A percentile compares a stretch with the other conserved stretches of the same genome.
Evolutionary conservation across 2,797 vertebrate species (phyloP).

Genomic region (Anabacerthia variegaticeps): DNA sequence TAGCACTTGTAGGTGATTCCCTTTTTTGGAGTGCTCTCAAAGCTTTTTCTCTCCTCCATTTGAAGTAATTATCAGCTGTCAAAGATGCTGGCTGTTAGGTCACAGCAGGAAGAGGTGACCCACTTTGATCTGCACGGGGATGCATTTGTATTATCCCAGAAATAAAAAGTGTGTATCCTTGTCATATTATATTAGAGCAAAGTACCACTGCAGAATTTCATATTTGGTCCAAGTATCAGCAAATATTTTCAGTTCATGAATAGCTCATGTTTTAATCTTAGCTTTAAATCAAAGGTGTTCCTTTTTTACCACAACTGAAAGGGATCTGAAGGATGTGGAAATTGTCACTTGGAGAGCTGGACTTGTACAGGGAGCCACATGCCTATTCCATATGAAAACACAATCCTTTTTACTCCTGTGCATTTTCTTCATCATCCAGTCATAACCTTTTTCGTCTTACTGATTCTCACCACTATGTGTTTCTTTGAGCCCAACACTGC

Average conservation of each 20-base stretch:
- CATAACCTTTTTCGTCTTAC: not conserved
- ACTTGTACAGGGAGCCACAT: not conserved
- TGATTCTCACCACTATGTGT: accelerated
- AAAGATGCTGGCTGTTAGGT: not conserved
- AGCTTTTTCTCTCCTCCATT: not conserved
- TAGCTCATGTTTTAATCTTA: not conserved
- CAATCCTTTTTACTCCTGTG: not conserved
- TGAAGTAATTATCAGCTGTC: not conserved
- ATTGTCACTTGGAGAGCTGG: not conserved
- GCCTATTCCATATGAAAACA: not conserved
- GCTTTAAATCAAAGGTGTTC: not conserved
- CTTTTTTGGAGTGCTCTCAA: not conserved
- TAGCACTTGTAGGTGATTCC: not conserved
- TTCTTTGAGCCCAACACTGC: not conserved
- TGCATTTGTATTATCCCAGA: not conserved
- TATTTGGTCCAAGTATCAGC: not conserved
- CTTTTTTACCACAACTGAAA: not conserved
- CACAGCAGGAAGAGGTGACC: not conserved
- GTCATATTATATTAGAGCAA: not conserved
- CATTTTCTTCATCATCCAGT: not conserved
- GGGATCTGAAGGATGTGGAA: not conserved
- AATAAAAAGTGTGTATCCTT: not conserved
- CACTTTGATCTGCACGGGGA: not conserved
- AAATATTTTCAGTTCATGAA: not conserved
- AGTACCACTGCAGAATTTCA: not conserved